Conservation (phyloP, 2,797 vertebrate genomes). For the Parotocinclus haroldoi region DNA sequence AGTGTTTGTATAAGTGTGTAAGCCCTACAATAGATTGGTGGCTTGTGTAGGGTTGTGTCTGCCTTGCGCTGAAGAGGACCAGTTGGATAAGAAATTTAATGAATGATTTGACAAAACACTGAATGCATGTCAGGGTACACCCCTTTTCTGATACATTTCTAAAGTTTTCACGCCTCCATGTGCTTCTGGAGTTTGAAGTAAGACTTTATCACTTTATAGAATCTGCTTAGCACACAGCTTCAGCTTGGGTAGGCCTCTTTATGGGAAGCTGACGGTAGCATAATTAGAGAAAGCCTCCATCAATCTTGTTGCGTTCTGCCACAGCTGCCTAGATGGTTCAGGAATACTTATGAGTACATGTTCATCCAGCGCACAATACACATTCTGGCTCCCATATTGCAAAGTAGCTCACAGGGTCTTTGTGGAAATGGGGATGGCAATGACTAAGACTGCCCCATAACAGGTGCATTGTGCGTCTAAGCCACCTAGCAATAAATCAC, state of each 20-base stretch:
- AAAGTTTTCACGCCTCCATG: no score
- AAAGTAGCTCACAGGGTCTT: constrained; percentile 12
- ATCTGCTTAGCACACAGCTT: constrained; percentile 39
- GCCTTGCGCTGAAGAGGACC: no score
- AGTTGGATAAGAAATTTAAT: no score
- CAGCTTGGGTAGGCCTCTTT: constrained; percentile 33
- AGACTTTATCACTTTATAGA: constrained; percentile 25
- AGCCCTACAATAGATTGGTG: no score
- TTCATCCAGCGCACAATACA: constrained; percentile 19
- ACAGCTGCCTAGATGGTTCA: constrained; percentile 31
- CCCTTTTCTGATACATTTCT: no score
- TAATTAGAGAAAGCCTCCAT: constrained; percentile 41
- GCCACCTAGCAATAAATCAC: constrained; percentile 46
- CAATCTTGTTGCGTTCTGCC: constrained; percentile 41
- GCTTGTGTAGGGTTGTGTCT: no score
- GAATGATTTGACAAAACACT: no score
- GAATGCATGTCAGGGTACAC: no score
- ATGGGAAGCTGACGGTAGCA: constrained; percentile 42
- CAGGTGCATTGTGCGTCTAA: constrained; percentile 37
- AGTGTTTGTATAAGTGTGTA: no score
- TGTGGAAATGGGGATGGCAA: constrained; percentile 31
- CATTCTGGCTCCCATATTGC: constrained; percentile 15
- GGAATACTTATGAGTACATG: constrained; percentile 40
- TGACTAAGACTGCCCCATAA: constrained; percentile 17
- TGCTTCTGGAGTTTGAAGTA: not conserved